Evolutionary conservation across 2,797 vertebrate genomes (phyloP).

Genomic region (Enteromius trimaculatus): DNA sequence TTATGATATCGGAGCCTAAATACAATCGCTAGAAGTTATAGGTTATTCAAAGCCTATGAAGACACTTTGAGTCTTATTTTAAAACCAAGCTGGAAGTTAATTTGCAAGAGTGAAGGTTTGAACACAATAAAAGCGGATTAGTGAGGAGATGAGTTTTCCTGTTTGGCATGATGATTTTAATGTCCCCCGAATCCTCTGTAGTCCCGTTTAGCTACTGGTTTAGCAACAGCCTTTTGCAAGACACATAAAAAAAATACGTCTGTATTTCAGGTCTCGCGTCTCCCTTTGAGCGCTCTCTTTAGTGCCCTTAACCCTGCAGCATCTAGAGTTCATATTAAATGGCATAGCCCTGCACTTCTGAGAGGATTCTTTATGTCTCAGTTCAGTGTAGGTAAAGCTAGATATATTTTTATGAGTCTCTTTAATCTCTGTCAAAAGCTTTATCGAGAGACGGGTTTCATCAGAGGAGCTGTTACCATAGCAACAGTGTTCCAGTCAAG

Average conservation of each 20-base stretch:
- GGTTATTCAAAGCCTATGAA: background rate
- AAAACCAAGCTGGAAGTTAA: background rate
- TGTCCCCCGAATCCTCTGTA: background rate
- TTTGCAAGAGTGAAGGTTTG: background rate
- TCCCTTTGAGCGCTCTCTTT: background rate
- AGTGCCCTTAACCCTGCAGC: constrained; percentile 3
- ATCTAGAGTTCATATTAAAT: background rate
- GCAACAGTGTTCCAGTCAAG: constrained; percentile 58
- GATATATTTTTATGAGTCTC: constrained; percentile 46
- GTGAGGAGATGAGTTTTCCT: background rate
- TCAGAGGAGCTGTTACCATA: constrained; percentile 60
- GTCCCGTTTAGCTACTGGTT: background rate
- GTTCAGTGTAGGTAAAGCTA: constrained; percentile 1
- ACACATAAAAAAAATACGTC: background rate
- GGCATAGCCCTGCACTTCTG: background rate
- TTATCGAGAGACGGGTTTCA: constrained; percentile 55
- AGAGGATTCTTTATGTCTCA: constrained; percentile 4
- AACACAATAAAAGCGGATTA: background rate
- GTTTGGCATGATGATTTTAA: background rate
- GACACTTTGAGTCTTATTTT: no score
- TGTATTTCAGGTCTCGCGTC: background rate
- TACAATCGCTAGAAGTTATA: background rate
- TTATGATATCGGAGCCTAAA: background rate
- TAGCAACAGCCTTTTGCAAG: background rate
- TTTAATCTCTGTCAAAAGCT: constrained; percentile 51